These are phyloP conservation scores for Zhengitettix transpicula DNA, from an alignment of 2,888 invertebrate genomes.

Conservation along the genomic window DNA sequence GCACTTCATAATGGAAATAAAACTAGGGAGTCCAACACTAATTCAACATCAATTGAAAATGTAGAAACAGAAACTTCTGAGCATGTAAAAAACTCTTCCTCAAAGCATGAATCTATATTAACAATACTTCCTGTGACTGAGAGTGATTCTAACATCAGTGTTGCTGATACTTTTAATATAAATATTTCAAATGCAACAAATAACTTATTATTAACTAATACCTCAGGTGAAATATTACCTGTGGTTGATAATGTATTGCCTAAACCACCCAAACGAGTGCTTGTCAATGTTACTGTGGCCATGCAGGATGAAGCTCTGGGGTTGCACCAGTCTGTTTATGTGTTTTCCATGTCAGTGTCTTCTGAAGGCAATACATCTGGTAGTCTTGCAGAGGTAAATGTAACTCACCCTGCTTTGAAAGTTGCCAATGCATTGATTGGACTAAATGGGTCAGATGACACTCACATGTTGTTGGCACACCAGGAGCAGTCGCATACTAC, in stretches of 20 bases:
- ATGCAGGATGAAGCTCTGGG: conserved; percentile 37
- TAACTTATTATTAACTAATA: not conserved
- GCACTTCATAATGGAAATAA: too few species aligned
- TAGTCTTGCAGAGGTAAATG: conserved; percentile 37
- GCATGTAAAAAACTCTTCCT: conserved; percentile 1
- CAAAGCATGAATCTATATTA: conserved; percentile 8
- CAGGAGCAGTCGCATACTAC: not conserved
- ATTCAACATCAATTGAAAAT: too few species aligned
- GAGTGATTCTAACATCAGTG: conserved; percentile 6
- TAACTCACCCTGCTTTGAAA: conserved; percentile 10
- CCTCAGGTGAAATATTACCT: not conserved
- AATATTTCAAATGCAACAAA: not conserved
- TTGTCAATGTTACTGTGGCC: conserved; percentile 69
- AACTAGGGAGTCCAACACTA: too few species aligned
- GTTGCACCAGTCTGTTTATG: conserved; percentile 42
- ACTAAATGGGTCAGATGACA: conserved; percentile 3
- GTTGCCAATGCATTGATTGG: conserved; percentile 10
- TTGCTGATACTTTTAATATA: not conserved
- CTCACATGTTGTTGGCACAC: not conserved
- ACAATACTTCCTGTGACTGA: conserved; percentile 1
- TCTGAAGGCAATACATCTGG: conserved; percentile 36
- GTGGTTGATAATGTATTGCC: not conserved
- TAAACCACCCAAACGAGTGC: conserved; percentile 37
- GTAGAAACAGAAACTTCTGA: not conserved
- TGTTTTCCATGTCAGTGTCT: conserved; percentile 65